A percentile compares a stretch with the other conserved stretches of the same genome.
These are phyloP conservation scores for Hyalella azteca DNA, from an alignment of 2,888 invertebrate species.

Conservation along the genomic window DNA sequence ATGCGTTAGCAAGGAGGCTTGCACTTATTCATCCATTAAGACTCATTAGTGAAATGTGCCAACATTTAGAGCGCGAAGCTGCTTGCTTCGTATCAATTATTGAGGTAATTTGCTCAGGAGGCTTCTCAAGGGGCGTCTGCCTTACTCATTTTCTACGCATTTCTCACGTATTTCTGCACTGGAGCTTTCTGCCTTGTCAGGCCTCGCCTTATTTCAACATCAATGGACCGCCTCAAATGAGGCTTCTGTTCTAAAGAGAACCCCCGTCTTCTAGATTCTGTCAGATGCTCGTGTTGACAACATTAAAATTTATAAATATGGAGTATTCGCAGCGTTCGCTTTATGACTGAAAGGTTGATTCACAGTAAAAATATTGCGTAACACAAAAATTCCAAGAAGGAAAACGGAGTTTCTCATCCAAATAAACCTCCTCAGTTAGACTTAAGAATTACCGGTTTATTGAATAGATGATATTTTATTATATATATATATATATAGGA, in stretches of 20 bases:
- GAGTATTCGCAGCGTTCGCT: too few species aligned
- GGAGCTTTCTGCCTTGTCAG: slow-evolving; percentile 15
- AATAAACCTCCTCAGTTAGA: too few species aligned
- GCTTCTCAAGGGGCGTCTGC: slow-evolving; percentile 31
- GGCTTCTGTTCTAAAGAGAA: slow-evolving; percentile 25
- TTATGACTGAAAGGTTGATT: too few species aligned
- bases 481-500: too few species aligned
- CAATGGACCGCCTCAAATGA: slow-evolving; percentile 20
- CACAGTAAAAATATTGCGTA: too few species aligned
- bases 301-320: too few species aligned
- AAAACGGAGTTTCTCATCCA: too few species aligned
- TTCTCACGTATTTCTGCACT: slow-evolving; percentile 24
- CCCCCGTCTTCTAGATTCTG: too few species aligned
- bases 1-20: slow-evolving; percentile 25
- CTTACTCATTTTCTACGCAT: slow-evolving; percentile 25
- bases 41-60: slow-evolving; percentile 34
- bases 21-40: slow-evolving; percentile 36
- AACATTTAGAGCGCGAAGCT: slow-evolving; percentile 13
- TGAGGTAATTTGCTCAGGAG: slow-evolving; percentile 37
- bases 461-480: too few species aligned
- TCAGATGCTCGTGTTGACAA: too few species aligned
- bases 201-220: slow-evolving; percentile 24
- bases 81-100: slow-evolving; percentile 40
- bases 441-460: too few species aligned
- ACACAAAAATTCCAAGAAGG: too few species aligned